Percentiles rank a stretch among this genome's conserved stretches.
These are phyloP conservation scores for Carcinoscorpius rotundicauda DNA, from an alignment of 1,140 invertebrate genomes.

Conservation along the genomic window DNA sequence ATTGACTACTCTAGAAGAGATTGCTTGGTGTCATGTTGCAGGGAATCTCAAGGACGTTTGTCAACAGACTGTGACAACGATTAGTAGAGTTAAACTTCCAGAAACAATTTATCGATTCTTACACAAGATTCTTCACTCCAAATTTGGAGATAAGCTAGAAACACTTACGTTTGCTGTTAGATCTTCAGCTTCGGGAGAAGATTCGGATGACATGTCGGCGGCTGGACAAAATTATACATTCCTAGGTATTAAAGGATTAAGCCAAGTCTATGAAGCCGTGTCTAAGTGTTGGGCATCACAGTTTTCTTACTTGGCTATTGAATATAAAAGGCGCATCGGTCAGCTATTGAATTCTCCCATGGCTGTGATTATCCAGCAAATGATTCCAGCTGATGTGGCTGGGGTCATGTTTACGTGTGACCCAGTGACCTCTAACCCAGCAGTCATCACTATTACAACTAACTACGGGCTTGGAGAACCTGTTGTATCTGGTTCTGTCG, in stretches of 20 bases:
- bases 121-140: slow-evolving; percentile 21
- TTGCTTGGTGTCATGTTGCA: slow-evolving; percentile 22
- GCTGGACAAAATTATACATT: slow-evolving; percentile 75
- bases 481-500: slow-evolving; percentile 57
- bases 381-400: slow-evolving; percentile 53
- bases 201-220: slow-evolving; percentile 57
- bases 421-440: slow-evolving; percentile 52
- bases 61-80: slow-evolving; percentile 12
- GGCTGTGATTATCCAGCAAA: slow-evolving; percentile 64
- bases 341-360: slow-evolving; percentile 50
- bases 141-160: slow-evolving; percentile 20
- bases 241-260: slow-evolving; percentile 44
- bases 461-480: slow-evolving; percentile 65
- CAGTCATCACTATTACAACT: slow-evolving; percentile 53
- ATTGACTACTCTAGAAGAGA: slow-evolving; percentile 8
- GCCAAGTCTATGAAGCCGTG: slow-evolving; percentile 42
- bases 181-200: slow-evolving; percentile 40
- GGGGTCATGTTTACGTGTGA: slow-evolving; percentile 70
- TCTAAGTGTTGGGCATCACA: slow-evolving; percentile 65
- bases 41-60: slow-evolving; percentile 18
- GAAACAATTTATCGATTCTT: slow-evolving; percentile 20
- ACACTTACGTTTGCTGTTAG: slow-evolving; percentile 8
- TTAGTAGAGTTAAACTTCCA: slow-evolving; percentile 1
- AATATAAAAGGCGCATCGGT: slow-evolving; percentile 46
- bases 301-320: slow-evolving; percentile 55